phyloP scores from a whole-genome alignment of 2,888 invertebrate genomes.

The Phalera bucephala region DNA sequence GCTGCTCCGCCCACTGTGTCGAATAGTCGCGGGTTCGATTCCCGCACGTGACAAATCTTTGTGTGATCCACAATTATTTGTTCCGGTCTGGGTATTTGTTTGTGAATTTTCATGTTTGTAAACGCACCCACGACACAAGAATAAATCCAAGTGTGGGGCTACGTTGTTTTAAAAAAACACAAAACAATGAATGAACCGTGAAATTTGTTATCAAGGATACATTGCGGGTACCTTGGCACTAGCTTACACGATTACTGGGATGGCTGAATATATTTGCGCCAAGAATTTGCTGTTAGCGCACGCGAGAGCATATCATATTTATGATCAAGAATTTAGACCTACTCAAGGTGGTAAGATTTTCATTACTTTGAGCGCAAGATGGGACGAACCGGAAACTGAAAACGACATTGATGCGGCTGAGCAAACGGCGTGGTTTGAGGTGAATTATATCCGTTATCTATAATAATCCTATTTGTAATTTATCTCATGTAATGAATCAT shows the following conservation, averaged over 20 bases:
- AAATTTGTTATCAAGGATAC: constrained; percentile 64
- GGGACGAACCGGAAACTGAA: constrained; percentile 64
- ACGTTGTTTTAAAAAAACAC: too few species aligned
- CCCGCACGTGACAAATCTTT: too few species aligned
- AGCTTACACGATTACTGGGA: constrained; percentile 50
- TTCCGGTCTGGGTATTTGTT: too few species aligned
- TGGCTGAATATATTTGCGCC: constrained; percentile 70
- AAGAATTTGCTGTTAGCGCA: constrained; percentile 80
- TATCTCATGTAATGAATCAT: too few species aligned
- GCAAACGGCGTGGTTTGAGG: constrained; percentile 70
- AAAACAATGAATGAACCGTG: too few species aligned
- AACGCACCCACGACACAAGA: too few species aligned
- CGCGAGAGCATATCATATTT: constrained; percentile 71
- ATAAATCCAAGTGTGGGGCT: too few species aligned
- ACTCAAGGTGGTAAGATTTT: constrained; percentile 42
- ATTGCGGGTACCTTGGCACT: constrained; percentile 47
- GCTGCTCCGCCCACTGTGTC: too few species aligned
- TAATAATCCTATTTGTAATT: too few species aligned
- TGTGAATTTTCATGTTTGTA: too few species aligned
- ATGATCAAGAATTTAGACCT: constrained; percentile 64
- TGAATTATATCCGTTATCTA: constrained; percentile 30
- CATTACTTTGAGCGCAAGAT: constrained; percentile 34
- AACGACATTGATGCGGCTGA: constrained; percentile 71
- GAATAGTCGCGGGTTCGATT: too few species aligned
- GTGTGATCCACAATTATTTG: too few species aligned